These are phyloP conservation scores for Gobiocypris rarus DNA, from an alignment of 2,113 vertebrate species.

Conservation along the genomic window DNA sequence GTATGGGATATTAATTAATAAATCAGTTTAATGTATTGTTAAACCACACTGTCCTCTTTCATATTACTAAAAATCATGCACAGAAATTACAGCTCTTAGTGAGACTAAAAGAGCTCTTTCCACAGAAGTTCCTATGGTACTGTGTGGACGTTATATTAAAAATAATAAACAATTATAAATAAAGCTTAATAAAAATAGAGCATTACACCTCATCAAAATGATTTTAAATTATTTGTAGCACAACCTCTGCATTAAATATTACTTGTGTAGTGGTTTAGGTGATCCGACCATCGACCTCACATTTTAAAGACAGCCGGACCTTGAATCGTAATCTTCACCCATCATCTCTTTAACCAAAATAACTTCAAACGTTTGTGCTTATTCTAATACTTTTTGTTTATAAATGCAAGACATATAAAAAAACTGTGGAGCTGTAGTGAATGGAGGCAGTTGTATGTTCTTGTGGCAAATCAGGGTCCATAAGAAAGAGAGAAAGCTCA, in stretches of 20 bases:
- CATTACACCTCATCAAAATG: no score
- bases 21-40: no score
- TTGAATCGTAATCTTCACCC: neutral
- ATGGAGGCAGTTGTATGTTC: constrained; percentile 71
- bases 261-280: neutral
- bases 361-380: neutral
- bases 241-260: neutral
- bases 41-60: no score
- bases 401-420: constrained; percentile 25
- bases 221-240: neutral
- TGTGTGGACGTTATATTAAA: no score
- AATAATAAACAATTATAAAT: no score
- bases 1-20: no score
- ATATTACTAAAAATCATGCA: no score
- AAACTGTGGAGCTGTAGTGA: constrained; percentile 58
- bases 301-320: neutral
- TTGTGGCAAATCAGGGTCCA: constrained; percentile 51
- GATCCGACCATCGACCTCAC: neutral
- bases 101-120: no score
- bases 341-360: neutral
- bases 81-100: no score
- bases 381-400: neutral
- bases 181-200: no score
- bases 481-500: constrained; percentile 71
- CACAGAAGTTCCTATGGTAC: no score